phyloP scores from a whole-genome alignment of 1,140 invertebrate species.

The Microvelia longipes region DNA sequence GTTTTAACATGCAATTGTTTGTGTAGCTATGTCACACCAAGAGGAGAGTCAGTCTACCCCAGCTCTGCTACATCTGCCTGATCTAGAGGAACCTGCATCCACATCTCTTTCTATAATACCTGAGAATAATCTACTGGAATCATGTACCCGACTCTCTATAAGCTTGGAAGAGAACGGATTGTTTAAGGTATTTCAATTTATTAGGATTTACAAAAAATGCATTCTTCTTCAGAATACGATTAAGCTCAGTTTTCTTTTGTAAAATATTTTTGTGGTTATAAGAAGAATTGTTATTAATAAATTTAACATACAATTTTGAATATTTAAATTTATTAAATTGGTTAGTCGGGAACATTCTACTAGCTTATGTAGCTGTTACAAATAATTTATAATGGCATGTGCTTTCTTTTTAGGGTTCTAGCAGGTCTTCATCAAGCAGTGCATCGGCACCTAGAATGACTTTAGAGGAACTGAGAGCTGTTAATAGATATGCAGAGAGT shows the following conservation, averaged over 20 bases:
- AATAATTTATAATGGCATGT: too few relatives aligned
- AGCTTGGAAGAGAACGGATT: slow-evolving; percentile 69
- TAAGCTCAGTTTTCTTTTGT: too few relatives aligned
- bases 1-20: too few relatives aligned
- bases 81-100: slow-evolving; percentile 33
- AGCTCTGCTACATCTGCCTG: slow-evolving; percentile 49
- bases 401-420: slow-evolving; percentile 20
- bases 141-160: slow-evolving; percentile 67
- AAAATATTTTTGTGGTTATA: too few relatives aligned
- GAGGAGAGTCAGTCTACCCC: slow-evolving; percentile 77
- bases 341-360: too few relatives aligned
- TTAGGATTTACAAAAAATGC: too few relatives aligned
- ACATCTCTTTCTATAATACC: slow-evolving; percentile 61
- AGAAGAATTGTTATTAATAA: too few relatives aligned
- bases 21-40: slow-evolving; percentile 31
- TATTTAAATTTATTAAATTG: too few relatives aligned
- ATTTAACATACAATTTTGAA: too few relatives aligned
- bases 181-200: slow-evolving; percentile 46
- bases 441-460: slow-evolving; percentile 44
- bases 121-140: slow-evolving; percentile 68
- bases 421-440: slow-evolving; percentile 24
- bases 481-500: slow-evolving; percentile 80
- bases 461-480: slow-evolving; percentile 61
- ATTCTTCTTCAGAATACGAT: too few relatives aligned
- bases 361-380: too few relatives aligned